Evolutionary conservation across 2,797 vertebrate species (phyloP), one percentile per base, ranked within the genome.

Genomic region (Brotogeris chrysoptera): DNA sequence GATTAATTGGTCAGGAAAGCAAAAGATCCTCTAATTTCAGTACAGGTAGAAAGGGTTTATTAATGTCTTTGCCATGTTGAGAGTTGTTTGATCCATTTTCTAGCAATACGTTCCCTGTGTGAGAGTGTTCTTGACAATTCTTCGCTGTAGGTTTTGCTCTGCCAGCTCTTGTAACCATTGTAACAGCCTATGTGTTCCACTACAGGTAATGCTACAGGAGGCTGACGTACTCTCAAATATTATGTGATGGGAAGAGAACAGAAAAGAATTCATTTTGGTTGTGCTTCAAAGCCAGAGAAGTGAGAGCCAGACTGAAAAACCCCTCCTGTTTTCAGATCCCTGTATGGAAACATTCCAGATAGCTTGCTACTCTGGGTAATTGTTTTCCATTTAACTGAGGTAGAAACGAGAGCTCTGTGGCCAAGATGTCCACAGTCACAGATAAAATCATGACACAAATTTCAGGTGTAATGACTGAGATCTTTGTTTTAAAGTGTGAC

Each of bases 381-480:
- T 91, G 76, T 80, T 96, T 90, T 80, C 79, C 49, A 53, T 63
- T 87, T 82, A 95, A 77, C 92, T 92, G 86, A 78, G 38, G 12
- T 38, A 91, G 69, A 93, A 93, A 68, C 6, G 63, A 68, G 49
- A 93, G 83, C 85, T 91, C 50, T 74, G 70, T 55, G 94, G 60
- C 60, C 94, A 82, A 77, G 68, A 91, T 89, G 59, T 77, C 88
- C 84, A 38, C 13, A 80, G 41, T 36, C 68, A 78, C 76, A 91
- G 83, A 94, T 83, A 86, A 90, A 93, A 88, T 83, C 38, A 0
- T 46, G 39, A 92, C 72, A 43, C 6, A 43, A 92, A 74, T 52
- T 87, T 89, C 52, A 65, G 79, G 57, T 89, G 72, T 77, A 66
- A 77, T 49, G 34, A 60, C 0, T 0, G 41, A 66, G 63, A 13